These are phyloP conservation scores for Galleria mellonella DNA, from an alignment of 1,140 invertebrate species.

Conservation along the genomic window DNA sequence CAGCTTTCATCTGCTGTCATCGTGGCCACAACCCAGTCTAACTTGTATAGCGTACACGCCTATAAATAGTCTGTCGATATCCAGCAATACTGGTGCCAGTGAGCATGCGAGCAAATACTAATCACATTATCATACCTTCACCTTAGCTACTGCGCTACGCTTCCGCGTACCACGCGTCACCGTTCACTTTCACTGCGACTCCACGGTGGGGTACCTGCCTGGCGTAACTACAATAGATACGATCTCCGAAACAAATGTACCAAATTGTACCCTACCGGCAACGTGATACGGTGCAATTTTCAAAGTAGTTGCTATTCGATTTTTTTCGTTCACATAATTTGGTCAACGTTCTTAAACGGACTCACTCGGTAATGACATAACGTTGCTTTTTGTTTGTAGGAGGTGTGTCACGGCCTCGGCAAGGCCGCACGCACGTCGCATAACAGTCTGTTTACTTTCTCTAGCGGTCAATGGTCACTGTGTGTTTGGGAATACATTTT, in stretches of 20 bases:
- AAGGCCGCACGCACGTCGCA: conserved; percentile 43
- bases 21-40: conserved; percentile 7
- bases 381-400: conserved; percentile 26
- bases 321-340: conserved; percentile 26
- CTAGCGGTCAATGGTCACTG: conserved; percentile 55
- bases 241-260: conserved; percentile 5
- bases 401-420: conserved; percentile 31
- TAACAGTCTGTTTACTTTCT: conserved; percentile 54
- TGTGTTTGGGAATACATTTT: conserved; percentile 22
- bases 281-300: conserved; percentile 20
- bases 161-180: conserved; percentile 52
- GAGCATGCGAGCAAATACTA: conserved; percentile 24
- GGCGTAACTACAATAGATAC: conserved; percentile 19
- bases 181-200: conserved; percentile 53
- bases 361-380: conserved; percentile 20
- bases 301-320: conserved; percentile 1
- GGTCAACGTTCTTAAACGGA: conserved; percentile 17
- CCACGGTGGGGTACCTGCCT: conserved; percentile 18
- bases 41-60: conserved; percentile 5
- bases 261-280: conserved; percentile 24
- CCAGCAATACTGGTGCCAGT: conserved; percentile 18
- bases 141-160: conserved; percentile 41
- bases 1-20: conserved; percentile 8
- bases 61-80: conserved; percentile 23
- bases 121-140: conserved; percentile 46